A percentile compares a stretch with the other conserved stretches of the same genome.
These are phyloP conservation scores for Timema podura DNA, from an alignment of 2,888 invertebrate genomes.

Conservation along the genomic window DNA sequence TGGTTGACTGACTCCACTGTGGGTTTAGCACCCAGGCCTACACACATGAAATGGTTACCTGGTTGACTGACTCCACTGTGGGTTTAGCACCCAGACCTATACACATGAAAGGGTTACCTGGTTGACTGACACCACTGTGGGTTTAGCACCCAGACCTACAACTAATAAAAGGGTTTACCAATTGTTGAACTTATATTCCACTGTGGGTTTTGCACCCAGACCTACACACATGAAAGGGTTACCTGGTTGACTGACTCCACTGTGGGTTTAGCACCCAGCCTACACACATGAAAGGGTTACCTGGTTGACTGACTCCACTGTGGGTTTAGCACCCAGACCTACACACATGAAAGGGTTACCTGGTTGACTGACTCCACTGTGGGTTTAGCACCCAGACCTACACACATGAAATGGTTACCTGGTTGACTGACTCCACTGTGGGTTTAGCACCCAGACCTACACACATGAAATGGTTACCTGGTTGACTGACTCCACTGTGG, in stretches of 20 bases:
- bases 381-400: background rate
- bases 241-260: slow-evolving; percentile 74
- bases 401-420: slow-evolving; percentile 48
- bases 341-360: slow-evolving; percentile 48
- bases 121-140: slow-evolving; percentile 60
- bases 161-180: slow-evolving; percentile 26
- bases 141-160: background rate
- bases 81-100: background rate
- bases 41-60: slow-evolving; percentile 48
- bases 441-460: background rate
- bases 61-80: slow-evolving; percentile 66
- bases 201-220: background rate
- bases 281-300: slow-evolving; percentile 42
- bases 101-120: slow-evolving; percentile 52
- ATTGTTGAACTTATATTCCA: no score
- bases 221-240: slow-evolving; percentile 26
- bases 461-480: slow-evolving; percentile 52
- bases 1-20: slow-evolving; percentile 66
- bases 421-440: slow-evolving; percentile 66
- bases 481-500: slow-evolving; percentile 63
- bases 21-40: background rate
- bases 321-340: background rate
- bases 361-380: slow-evolving; percentile 66
- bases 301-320: slow-evolving; percentile 70
- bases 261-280: no score